Base-by-base conservation (phyloP, 2,797 vertebrate genomes). In the Sardinella longiceps region DNA sequence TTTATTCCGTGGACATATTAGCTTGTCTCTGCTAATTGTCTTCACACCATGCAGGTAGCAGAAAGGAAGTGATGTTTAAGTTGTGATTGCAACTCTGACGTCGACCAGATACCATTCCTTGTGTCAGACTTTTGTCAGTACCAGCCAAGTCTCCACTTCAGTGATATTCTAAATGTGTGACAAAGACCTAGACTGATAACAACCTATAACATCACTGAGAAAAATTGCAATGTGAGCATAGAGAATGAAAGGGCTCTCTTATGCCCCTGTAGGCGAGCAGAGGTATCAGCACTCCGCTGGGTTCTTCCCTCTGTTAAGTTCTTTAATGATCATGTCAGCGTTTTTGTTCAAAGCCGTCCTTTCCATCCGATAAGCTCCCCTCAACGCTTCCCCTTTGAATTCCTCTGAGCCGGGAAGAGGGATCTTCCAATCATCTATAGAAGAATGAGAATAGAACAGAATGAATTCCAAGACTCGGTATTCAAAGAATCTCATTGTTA, bases 271-370 rank as follows among this genome's bases (percentile, higher is more conserved):
- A 43, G 70, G 18, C 43, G 70, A 77, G 70, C 33, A 43, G 25
- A 77, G 37, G 70, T 77, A 77, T 77, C 70, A 77, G 33, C 20
- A n/a, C 70, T 77, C 28, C 1, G 5, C 66, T 6, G 7, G 10
- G 70, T 43, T 43, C 70, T 77, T 77, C 43, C 18, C 37, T 77
- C 66, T 74, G 30, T 74, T 74, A 30, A 39, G 66, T 28, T 12
- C 33, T 70, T 74, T 74, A 74, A 74, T 77, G 70, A 77, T 77
- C 37, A 77, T 77, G 70, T 77, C 70, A 77, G 70, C 33, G 14
- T 43, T 77, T 77, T 23, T 43, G 70, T 77, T 77, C 33, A 43
- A 77, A 77, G 70, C 70, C 20, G 15, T 77, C 20, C 70, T 77
- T 37, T n/a, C 70, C 70, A 43, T 77, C 70, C 43, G 70, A 77